A percentile compares a stretch with the other conserved stretches of the same genome.
phyloP scores from a whole-genome alignment of 2,797 vertebrate species.

The Siniperca obscura region DNA sequence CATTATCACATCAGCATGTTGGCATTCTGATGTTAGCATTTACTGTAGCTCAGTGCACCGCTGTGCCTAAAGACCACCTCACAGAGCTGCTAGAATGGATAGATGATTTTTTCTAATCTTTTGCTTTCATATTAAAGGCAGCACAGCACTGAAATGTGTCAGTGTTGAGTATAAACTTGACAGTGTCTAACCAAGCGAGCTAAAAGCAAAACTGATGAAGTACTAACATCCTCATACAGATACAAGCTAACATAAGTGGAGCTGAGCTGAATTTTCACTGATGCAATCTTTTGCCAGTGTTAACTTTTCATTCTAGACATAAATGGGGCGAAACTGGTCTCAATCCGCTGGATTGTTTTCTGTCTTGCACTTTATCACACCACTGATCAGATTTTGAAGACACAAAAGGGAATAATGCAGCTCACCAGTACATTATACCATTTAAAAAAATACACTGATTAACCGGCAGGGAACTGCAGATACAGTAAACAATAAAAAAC shows the following conservation, averaged over 20 bases:
- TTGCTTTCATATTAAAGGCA: constrained; percentile 2
- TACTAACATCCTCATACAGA: neutral
- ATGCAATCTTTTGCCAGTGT: constrained; percentile 28
- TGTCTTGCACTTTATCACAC: constrained; percentile 19
- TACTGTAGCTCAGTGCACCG: neutral
- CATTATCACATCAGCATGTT: neutral
- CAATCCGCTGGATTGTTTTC: constrained; percentile 26
- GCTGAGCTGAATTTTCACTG: constrained; percentile 12
- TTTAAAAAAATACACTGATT: constrained; percentile 29
- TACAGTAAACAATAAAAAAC: constrained; percentile 23
- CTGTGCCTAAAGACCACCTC: neutral
- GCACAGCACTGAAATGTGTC: neutral
- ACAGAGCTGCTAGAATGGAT: neutral
- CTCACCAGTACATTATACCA: neutral
- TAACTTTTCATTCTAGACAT: constrained; percentile 45
- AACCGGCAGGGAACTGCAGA: constrained; percentile 25
- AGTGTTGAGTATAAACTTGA: neutral
- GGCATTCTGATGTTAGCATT: neutral
- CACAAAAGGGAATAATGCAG: constrained; percentile 35
- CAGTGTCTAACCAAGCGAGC: neutral
- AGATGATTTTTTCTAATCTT: neutral
- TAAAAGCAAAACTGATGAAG: neutral
- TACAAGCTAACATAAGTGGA: neutral
- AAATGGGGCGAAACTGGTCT: constrained; percentile 4
- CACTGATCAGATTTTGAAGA: constrained; percentile 50